Conservation (phyloP, 2,888 invertebrate species). For the Drosophila nigritarsus region DNA sequence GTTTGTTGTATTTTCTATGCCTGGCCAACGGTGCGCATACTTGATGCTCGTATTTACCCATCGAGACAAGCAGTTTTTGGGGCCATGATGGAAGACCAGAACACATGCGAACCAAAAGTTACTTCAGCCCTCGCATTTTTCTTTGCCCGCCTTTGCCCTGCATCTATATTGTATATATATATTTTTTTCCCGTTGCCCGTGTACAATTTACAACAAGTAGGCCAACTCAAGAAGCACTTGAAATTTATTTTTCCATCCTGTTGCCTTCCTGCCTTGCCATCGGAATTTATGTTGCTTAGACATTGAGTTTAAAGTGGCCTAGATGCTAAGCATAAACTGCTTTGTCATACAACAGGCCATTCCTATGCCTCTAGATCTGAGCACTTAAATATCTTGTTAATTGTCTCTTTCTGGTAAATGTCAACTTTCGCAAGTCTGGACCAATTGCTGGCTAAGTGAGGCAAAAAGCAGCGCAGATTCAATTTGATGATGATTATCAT, state of each 20-base stretch:
- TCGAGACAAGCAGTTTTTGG: conserved; percentile 21
- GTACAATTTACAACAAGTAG: conserved; percentile 72
- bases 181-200: conserved; percentile 1
- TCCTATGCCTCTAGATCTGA: conserved; percentile 6
- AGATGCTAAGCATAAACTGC: conserved; percentile 53
- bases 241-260: conserved; percentile 60
- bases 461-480: not conserved
- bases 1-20: conserved; percentile 12
- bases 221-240: conserved; percentile 75
- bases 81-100: conserved; percentile 77
- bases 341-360: conserved; percentile 30
- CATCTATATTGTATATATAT: not conserved
- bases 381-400: conserved; percentile 44
- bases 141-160: not conserved
- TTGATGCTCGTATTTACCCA: conserved; percentile 58
- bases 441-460: conserved; percentile 4
- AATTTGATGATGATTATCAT: not conserved
- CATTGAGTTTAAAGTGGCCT: conserved; percentile 57
- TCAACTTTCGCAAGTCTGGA: conserved; percentile 26
- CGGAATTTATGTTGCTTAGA: conserved; percentile 58
- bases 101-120: conserved; percentile 79
- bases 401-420: conserved; percentile 24
- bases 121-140: conserved; percentile 14
- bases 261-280: conserved; percentile 15
- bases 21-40: conserved; percentile 73